These are phyloP conservation scores for Galbula dea DNA, from an alignment of 2,113 vertebrate genomes.

Conservation along the genomic window DNA sequence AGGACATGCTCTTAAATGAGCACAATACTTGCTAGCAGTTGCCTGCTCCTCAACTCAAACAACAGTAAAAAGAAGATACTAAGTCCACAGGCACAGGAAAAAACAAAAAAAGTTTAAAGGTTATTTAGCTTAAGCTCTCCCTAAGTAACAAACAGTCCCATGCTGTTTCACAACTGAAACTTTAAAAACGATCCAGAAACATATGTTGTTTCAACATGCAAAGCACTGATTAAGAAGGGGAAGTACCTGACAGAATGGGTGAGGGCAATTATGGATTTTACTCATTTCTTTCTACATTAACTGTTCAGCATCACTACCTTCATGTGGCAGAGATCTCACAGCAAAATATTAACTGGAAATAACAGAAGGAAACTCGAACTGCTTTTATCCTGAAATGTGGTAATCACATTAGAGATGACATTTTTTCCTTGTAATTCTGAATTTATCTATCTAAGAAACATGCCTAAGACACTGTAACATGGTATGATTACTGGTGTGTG, in stretches of 20 bases:
- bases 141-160: background rate
- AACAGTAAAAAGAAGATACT: background rate
- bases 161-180: background rate
- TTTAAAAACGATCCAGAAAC: background rate
- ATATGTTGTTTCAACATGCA: background rate
- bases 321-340: background rate
- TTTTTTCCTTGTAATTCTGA: background rate
- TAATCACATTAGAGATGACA: too few relatives aligned
- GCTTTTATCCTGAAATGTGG: background rate
- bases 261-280: background rate
- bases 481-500: background rate
- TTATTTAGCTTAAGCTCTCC: background rate
- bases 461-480: background rate
- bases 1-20: background rate
- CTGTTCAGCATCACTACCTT: background rate
- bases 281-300: background rate
- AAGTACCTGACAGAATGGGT: slow-evolving; percentile 17
- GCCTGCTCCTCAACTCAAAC: background rate
- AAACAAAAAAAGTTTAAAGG: background rate
- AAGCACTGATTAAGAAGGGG: background rate
- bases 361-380: background rate
- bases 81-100: background rate
- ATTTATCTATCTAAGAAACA: background rate
- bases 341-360: background rate
- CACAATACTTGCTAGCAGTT: background rate